Evolutionary conservation across 2,113 vertebrate species (phyloP), one percentile per base, ranked within the genome.

Genomic region (Hypocryptadius cinnamomeus): DNA sequence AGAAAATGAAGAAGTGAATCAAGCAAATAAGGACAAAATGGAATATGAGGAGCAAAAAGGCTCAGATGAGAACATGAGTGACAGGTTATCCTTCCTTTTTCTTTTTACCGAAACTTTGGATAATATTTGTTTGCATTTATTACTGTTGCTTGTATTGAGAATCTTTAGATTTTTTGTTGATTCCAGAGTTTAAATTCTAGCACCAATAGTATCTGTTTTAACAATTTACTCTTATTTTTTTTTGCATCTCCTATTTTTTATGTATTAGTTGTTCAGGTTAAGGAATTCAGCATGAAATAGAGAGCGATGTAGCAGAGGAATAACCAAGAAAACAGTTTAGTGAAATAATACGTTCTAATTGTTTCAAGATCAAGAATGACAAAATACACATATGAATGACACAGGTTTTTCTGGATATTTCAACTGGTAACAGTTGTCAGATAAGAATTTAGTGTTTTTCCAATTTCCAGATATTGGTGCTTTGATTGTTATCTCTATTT

Each of bases 51-150:
- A 99, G 86, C 99, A 98, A 81, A 99, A 99, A 92, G 98, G 98
- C 63, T 99, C 99, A 4, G 99, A 99, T 96, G 99, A 99, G 93
- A 99, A 99, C 96, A 99, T 99, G 99, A 99, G 99, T 95, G 99
- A 99, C 99, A 99, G 99, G 99, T 99, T 98, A 98, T 97, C 97
- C n/a, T 92, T 94, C 87, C 35, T 82, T 80, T 95, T 92, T 71
- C 81, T 89, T 92, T 92, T 96, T 82, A 53, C 48, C 30, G 44
- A 59, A 78, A 59, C 47, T 51, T 73, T 63, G 31, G 13, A 39
- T 87, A 59, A n/a, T 63, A 37, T n/a, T 83, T 92, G 3, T 63
- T 76, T 92, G 48, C 44, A 71, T 88, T 85, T 88, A 15, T 77
- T 92, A 50, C 13, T 70, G 5, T 53, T 84, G 11, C 23, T 73